Conservation (phyloP, 1,140 invertebrate genomes). For the Zaprionus lachaisei region DNA sequence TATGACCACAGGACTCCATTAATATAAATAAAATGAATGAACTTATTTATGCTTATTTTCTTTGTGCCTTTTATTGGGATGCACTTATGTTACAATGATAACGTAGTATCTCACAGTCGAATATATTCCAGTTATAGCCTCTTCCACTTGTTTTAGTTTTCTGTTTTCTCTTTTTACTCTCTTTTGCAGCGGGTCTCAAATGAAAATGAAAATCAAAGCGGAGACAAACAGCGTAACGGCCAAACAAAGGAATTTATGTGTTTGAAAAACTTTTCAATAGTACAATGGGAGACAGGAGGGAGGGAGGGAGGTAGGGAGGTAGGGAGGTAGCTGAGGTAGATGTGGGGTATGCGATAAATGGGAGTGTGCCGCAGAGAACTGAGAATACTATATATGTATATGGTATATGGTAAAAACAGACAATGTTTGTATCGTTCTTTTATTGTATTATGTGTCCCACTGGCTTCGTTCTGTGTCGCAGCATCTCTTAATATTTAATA, state of each 20-base stretch:
- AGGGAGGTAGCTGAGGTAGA: neutral
- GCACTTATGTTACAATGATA: too few relatives aligned
- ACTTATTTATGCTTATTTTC: too few relatives aligned
- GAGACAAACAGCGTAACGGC: conserved; percentile 36
- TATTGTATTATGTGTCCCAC: conserved; percentile 69
- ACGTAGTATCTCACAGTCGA: neutral
- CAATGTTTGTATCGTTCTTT: conserved; percentile 15
- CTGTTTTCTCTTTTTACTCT: conserved; percentile 19
- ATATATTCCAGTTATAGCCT: neutral
- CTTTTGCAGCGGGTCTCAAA: conserved; percentile 35
- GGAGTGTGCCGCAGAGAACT: neutral
- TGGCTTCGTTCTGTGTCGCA: conserved; percentile 55
- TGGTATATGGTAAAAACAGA: neutral
- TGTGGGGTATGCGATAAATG: neutral
- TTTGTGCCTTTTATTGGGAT: too few relatives aligned
- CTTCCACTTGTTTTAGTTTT: neutral
- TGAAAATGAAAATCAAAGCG: conserved; percentile 65
- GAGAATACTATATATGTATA: neutral
- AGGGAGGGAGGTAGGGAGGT: neutral
- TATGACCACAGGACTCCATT: too few relatives aligned
- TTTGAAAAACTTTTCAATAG: conserved; percentile 68
- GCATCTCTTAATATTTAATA: conserved; percentile 64
- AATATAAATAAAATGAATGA: too few relatives aligned
- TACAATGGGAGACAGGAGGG: neutral
- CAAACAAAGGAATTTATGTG: conserved; percentile 75